Conservation (phyloP, 2,888 invertebrate species). For the Mesorhabditis belari region DNA sequence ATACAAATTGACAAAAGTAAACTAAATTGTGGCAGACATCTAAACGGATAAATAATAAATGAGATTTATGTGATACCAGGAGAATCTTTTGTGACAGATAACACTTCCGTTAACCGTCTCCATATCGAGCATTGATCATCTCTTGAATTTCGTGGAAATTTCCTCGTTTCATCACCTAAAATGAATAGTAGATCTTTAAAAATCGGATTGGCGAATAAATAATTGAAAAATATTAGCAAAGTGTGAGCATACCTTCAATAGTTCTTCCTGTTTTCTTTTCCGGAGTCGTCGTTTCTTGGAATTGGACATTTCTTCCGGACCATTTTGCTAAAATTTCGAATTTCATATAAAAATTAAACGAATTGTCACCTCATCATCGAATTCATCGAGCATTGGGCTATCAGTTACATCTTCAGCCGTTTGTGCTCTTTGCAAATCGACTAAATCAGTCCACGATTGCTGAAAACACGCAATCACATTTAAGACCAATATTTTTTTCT, state of each 20-base stretch:
- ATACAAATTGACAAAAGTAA: no score
- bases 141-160: slow-evolving; percentile 49
- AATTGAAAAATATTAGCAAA: background rate
- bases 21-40: no score
- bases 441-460: no score
- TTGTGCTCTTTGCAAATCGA: background rate
- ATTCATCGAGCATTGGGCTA: no score
- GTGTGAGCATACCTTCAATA: slow-evolving; percentile 17
- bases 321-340: background rate
- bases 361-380: background rate
- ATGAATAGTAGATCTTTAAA: background rate
- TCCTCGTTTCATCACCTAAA: slow-evolving; percentile 42
- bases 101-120: no score
- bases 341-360: background rate
- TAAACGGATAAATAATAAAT: no score
- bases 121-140: slow-evolving; percentile 11
- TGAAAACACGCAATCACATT: background rate
- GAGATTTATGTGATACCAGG: no score
- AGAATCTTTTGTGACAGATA: no score
- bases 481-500: no score
- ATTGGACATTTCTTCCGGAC: slow-evolving; percentile 11
- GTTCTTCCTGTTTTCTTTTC: slow-evolving; percentile 30
- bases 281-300: slow-evolving; percentile 35
- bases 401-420: background rate
- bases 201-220: background rate